A percentile compares a stretch with the other conserved stretches of the same genome.
Evolutionary conservation across 1,140 invertebrate genomes (phyloP).

Genomic region (Drosophila mayri): DNA sequence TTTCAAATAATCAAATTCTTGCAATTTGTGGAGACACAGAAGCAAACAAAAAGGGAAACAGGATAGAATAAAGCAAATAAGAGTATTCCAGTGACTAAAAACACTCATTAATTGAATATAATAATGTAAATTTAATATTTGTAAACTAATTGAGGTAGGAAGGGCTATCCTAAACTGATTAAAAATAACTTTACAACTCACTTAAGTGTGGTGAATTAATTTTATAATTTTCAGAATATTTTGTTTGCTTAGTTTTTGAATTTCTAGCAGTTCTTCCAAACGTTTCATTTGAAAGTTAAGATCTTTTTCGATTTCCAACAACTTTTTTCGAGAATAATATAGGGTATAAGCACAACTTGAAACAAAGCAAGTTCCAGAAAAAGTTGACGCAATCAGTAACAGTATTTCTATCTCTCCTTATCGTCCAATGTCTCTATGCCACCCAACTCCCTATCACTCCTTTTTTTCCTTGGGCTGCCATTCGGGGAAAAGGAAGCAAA

Average conservation of each 20-base stretch:
- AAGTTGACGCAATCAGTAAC: conserved; percentile 78
- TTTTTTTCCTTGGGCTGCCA: conserved; percentile 8
- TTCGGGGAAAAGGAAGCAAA: conserved; percentile 44
- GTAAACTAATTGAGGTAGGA: too few relatives aligned
- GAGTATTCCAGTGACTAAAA: neutral
- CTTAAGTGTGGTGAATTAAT: neutral
- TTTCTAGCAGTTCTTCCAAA: neutral
- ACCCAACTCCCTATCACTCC: conserved; percentile 14
- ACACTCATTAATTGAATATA: neutral
- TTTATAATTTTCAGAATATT: too few relatives aligned
- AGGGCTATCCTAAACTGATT: too few relatives aligned
- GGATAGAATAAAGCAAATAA: neutral
- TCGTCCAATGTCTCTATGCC: conserved; percentile 11
- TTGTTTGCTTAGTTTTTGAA: neutral
- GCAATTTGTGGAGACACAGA: conserved; percentile 57
- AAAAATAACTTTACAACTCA: neutral
- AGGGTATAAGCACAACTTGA: conserved; percentile 42
- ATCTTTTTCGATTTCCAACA: neutral
- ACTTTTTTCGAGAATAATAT: neutral
- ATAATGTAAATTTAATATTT: too few relatives aligned
- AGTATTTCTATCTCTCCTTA: conserved; percentile 54
- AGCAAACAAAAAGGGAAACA: conserved; percentile 10
- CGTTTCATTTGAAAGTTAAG: neutral
- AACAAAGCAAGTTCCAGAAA: conserved; percentile 59
- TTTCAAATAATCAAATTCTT: conserved; percentile 73